These are phyloP conservation scores for Clistopyga incitator DNA, from an alignment of 2,888 invertebrate genomes.

Conservation along the genomic window DNA sequence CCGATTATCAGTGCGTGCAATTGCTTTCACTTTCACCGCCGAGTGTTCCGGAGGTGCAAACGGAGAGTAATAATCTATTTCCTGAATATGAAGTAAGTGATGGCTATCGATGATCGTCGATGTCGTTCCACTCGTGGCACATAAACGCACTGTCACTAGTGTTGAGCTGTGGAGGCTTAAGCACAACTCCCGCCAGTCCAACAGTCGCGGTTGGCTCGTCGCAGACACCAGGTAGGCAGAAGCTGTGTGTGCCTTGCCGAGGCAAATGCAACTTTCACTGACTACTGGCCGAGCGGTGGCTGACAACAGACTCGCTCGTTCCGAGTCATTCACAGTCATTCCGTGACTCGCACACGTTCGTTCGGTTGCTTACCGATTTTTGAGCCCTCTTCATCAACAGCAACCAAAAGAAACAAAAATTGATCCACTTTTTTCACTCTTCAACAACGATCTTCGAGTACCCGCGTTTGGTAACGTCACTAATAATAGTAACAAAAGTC, in stretches of 20 bases:
- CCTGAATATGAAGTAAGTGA: background rate
- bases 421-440: background rate
- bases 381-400: background rate
- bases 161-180: background rate
- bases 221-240: constrained; percentile 40
- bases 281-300: constrained; percentile 74
- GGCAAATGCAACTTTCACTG: constrained; percentile 78
- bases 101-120: background rate
- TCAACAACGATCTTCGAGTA: background rate
- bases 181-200: constrained; percentile 18
- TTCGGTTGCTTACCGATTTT: background rate
- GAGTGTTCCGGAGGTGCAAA: background rate
- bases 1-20: constrained; percentile 11
- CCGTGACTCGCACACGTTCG: constrained; percentile 51
- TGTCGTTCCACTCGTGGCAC: background rate
- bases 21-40: constrained; percentile 52
- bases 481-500: background rate
- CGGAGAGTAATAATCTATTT: background rate
- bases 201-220: constrained; percentile 2
- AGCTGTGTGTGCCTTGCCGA: constrained; percentile 40
- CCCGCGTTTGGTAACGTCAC: background rate
- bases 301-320: constrained; percentile 69
- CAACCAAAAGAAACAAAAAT: background rate
- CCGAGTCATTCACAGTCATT: constrained; percentile 81
- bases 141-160: background rate